phyloP scores from a whole-genome alignment of 1,140 invertebrate species.

The Ooceraea biroi region DNA sequence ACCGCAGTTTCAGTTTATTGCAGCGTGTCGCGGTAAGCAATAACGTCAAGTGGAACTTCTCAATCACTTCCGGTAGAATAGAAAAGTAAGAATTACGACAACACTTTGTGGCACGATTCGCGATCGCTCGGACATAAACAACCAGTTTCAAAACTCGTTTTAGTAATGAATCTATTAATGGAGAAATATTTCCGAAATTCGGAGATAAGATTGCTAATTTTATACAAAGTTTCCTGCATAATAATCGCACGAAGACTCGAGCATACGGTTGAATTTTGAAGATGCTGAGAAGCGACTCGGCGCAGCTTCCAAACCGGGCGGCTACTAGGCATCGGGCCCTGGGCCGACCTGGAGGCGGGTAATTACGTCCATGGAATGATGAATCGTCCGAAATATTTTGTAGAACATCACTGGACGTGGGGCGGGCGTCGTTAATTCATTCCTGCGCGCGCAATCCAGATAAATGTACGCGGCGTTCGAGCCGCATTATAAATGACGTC shows the following conservation, averaged over 20 bases:
- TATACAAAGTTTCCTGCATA: no score
- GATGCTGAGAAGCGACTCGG: conserved; percentile 1
- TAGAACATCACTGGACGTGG: conserved; percentile 72
- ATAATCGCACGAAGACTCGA: no score
- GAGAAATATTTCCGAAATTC: no score
- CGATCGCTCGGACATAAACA: no score
- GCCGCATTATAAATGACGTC: conserved; percentile 77
- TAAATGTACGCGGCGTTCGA: conserved; percentile 71
- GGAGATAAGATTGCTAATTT: no score
- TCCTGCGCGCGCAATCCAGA: conserved; percentile 70
- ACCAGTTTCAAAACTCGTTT: no score
- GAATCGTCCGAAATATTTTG: conserved; percentile 79
- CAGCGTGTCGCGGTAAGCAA: no score
- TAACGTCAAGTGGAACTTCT: no score
- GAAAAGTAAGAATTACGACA: no score
- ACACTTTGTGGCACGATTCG: no score
- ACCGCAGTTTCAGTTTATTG: not conserved
- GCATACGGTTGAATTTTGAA: conserved; percentile 10
- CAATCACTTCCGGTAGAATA: no score
- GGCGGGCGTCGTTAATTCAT: conserved; percentile 78
- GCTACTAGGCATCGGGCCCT: not conserved
- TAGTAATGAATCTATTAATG: no score
- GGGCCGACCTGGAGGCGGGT: conserved; percentile 51
- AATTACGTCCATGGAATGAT: conserved; percentile 74
- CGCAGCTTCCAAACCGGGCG: not conserved